Evolutionary conservation across 2,113 vertebrate species (phyloP).

Genomic region (Bagarius yarrelli): DNA sequence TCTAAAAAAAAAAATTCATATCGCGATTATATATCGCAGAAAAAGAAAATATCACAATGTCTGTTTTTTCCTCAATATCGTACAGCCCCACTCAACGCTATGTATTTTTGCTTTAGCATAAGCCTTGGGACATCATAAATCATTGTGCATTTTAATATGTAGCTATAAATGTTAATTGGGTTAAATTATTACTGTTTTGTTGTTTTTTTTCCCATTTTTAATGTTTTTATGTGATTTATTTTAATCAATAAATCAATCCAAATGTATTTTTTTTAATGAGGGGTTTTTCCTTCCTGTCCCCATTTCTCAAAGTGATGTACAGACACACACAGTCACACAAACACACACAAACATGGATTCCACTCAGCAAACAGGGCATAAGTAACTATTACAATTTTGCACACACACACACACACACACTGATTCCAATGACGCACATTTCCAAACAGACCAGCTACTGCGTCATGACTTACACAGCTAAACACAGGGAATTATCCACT

Average conservation of each 20-base stretch:
- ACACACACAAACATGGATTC: conserved; percentile 22
- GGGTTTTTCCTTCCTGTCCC: neutral
- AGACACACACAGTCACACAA: neutral
- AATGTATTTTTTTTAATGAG: neutral
- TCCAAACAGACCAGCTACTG: neutral
- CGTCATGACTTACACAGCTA: neutral
- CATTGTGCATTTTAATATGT: neutral
- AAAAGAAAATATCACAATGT: too few relatives aligned
- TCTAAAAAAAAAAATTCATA: too few relatives aligned
- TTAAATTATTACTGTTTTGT: too few relatives aligned
- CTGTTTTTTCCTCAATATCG: too few relatives aligned
- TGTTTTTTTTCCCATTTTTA: too few relatives aligned
- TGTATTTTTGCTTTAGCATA: neutral
- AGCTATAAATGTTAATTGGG: neutral
- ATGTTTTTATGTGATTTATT: too few relatives aligned
- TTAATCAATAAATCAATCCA: neutral
- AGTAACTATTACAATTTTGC: conserved; percentile 16
- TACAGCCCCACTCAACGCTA: too few relatives aligned
- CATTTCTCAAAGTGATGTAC: neutral
- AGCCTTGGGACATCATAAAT: neutral
- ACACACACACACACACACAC: conserved; percentile 15
- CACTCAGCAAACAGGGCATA: conserved; percentile 37
- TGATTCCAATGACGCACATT: neutral
- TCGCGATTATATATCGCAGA: too few relatives aligned
- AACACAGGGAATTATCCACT: neutral